Percentiles rank a stretch among this genome's conserved stretches.
Evolutionary conservation across 2,797 vertebrate genomes (phyloP).

Genomic region (Phylloscopus collybita): DNA sequence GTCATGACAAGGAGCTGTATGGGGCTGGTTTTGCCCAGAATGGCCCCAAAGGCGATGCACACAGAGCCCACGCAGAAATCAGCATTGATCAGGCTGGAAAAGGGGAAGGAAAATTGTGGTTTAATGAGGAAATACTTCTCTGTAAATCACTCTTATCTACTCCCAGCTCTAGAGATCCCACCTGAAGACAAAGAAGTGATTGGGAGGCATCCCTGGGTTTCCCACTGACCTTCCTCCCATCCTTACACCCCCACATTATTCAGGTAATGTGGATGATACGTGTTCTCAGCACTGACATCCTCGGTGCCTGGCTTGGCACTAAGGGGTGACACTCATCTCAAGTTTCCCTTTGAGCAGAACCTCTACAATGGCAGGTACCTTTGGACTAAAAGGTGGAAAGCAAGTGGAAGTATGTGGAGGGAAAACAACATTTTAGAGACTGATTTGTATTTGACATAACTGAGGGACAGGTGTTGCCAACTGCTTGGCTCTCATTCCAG

Average conservation of each 20-base stretch:
- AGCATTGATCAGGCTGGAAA: conserved; percentile 90
- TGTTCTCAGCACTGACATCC: not conserved
- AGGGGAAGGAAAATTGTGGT: not conserved
- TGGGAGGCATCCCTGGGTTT: not conserved
- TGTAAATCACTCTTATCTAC: not conserved
- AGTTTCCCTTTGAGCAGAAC: not conserved
- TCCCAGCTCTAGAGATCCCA: not conserved
- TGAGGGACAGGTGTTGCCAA: not conserved
- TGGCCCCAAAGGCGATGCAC: conserved; percentile 91
- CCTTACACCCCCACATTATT: not conserved
- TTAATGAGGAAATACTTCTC: not conserved
- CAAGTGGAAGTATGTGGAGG: not conserved
- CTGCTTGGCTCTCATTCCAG: not conserved
- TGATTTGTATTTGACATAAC: not conserved
- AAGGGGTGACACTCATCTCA: not conserved
- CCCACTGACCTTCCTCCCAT: not conserved
- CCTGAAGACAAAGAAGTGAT: not conserved
- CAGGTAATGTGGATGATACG: not conserved
- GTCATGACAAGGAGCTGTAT: conserved; percentile 92
- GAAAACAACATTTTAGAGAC: not conserved
- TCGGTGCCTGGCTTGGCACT: not conserved
- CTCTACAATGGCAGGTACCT: not conserved
- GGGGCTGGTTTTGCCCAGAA: conserved; percentile 94
- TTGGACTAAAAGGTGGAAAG: not conserved
- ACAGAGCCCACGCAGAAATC: conserved; percentile 93